Conservation (phyloP, 2,797 vertebrate genomes). For the Podarcis siculus region DNA sequence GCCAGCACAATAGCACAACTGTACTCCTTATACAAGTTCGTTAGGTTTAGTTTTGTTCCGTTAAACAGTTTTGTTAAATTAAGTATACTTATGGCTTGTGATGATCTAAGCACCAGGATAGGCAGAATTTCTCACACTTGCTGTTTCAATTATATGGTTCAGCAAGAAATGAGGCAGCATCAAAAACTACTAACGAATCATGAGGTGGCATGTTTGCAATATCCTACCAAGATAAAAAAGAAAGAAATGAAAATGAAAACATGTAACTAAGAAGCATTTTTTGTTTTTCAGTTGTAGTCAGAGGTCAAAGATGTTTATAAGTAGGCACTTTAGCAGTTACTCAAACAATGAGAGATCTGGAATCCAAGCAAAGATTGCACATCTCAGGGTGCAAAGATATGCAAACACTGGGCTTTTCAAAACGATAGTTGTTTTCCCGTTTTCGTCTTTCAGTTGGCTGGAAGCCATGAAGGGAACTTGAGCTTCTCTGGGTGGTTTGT, state of each 20-base stretch:
- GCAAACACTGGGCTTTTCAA: background rate
- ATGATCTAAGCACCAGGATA: no score
- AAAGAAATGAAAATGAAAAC: background rate
- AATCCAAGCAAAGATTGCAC: background rate
- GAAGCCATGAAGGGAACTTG: background rate
- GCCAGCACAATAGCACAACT: no score
- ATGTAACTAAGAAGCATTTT: background rate
- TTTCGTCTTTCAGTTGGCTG: background rate
- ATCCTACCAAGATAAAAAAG: background rate
- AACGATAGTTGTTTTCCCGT: background rate
- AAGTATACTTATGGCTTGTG: no score
- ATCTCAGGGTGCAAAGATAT: background rate
- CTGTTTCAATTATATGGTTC: no score
- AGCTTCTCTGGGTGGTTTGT: background rate
- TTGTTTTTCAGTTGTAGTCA: fast-evolving
- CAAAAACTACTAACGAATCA: background rate
- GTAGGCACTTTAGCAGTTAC: background rate
- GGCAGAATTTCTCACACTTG: no score
- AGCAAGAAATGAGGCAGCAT: background rate
- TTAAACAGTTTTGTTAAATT: no score
- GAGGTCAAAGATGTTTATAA: background rate
- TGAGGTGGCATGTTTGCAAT: background rate
- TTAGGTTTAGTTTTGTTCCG: no score
- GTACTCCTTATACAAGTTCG: no score
- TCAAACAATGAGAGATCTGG: background rate